Base-by-base conservation (phyloP, 2,888 invertebrate genomes). In the Julus scandinavius region DNA sequence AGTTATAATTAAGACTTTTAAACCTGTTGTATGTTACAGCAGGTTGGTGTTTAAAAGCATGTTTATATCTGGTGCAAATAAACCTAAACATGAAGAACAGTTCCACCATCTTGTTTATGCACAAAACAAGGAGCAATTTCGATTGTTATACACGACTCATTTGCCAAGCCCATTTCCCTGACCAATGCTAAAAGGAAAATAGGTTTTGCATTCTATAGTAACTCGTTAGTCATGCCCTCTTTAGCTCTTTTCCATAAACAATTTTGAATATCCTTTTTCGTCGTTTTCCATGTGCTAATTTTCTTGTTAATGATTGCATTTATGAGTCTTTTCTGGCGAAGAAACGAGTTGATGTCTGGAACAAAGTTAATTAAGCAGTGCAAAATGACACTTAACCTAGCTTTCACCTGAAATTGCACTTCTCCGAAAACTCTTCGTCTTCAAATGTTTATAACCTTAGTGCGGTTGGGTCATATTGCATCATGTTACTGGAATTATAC, bases 331-430 rank as follows among this genome's bases (percentile, higher is more conserved):
- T 63, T 17, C 58, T 63, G 17, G 58, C 58, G 58, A 63, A 63
- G 58, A 63, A n/a, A n/a, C 58, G 58, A 63, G 58, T 63, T 63
- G 58, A 63, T 63, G 58, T n/a, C n/a, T 63, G 58, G n/a, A 63
- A 63, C 58, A 63, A 63, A 63, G 58, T 63, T 63, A 63, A 63
- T 63, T 63, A 63, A 63, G n/a, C 58, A 63, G n/a, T n/a, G 58
- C 58, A 63, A 63, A 63, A 17, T 63, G 58, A 63, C 58, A 63
- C 58, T 63, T 63, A 63, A 63, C 58, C 58, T 63, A 63, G 58
- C 58, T 63, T 63, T n/a, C 58, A 63, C 58, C 58, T 63, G 58
- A 63, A 63, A 63, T 63, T n/a, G n/a, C 58, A 17, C 17, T 63
- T n/a, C 3, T n/a, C n/a, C 3, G 58, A 63, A 63, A 63, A 63